A percentile compares a stretch with the other conserved stretches of the same genome.
Conservation (phyloP, 2,888 invertebrate genomes). For the Thecophora atra region DNA sequence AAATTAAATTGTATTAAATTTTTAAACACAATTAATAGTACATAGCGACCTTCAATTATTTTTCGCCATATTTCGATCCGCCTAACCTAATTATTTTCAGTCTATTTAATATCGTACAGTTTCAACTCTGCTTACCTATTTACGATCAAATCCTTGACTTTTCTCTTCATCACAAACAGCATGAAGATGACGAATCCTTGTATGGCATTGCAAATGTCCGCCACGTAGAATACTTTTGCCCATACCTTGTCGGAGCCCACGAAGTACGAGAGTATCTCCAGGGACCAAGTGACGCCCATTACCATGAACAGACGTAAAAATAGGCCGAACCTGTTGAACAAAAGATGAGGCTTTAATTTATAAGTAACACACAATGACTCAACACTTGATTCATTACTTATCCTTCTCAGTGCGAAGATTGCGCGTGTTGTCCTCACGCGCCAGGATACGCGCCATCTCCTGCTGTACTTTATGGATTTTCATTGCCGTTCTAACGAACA, state of each 20-base stretch:
- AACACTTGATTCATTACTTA: constrained; percentile 52
- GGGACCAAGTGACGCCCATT: constrained; percentile 87
- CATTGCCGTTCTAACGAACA: constrained; percentile 63
- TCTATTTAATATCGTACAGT: too few species aligned
- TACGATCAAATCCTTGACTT: constrained; percentile 61
- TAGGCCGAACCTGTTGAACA: constrained; percentile 73
- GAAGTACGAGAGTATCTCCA: constrained; percentile 81
- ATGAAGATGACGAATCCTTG: constrained; percentile 72
- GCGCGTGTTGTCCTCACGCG: constrained; percentile 60
- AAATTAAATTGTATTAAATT: too few species aligned
- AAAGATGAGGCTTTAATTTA: neutral
- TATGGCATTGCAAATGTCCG: constrained; percentile 70
- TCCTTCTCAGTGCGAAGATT: constrained; percentile 63
- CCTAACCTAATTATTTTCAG: too few species aligned
- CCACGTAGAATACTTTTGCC: constrained; percentile 63
- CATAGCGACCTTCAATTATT: too few species aligned
- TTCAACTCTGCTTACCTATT: constrained; percentile 55
- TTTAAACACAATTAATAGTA: too few species aligned
- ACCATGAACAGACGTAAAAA: constrained; percentile 84
- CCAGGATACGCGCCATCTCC: constrained; percentile 62
- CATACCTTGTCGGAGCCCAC: constrained; percentile 65
- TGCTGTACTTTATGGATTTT: constrained; percentile 62
- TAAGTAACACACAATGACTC: neutral
- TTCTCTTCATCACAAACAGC: constrained; percentile 72
- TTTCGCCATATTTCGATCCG: too few species aligned